These are phyloP conservation scores for Subacronicta megacephala DNA, from an alignment of 2,888 invertebrate species.

Conservation along the genomic window DNA sequence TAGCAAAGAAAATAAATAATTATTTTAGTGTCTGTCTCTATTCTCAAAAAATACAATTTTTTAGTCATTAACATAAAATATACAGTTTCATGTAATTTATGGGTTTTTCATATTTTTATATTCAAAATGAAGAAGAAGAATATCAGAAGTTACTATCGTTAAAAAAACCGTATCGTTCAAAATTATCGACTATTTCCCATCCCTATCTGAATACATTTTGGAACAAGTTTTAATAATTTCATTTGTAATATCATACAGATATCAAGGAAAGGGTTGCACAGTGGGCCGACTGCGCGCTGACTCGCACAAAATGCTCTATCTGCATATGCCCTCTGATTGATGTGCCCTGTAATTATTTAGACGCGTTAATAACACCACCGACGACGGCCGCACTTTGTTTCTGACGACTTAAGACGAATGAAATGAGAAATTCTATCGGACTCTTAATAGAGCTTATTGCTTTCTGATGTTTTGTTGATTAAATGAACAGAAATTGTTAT, in stretches of 20 bases:
- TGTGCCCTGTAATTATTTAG: constrained; percentile 90
- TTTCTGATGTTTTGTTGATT: constrained; percentile 88
- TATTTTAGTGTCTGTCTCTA: too few relatives aligned
- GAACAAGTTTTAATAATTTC: constrained; percentile 79
- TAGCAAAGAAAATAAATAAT: too few relatives aligned
- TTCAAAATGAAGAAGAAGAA: too few relatives aligned
- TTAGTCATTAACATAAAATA: too few relatives aligned
- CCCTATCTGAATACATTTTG: constrained; percentile 66
- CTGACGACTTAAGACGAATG: constrained; percentile 89
- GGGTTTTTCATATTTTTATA: too few relatives aligned
- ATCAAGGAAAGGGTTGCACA: constrained; percentile 88
- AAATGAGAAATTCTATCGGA: constrained; percentile 88
- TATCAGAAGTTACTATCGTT: not conserved
- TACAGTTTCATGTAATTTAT: too few relatives aligned
- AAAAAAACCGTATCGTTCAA: not conserved
- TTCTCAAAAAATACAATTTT: too few relatives aligned
- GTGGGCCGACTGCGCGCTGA: constrained; percentile 84
- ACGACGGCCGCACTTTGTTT: constrained; percentile 87
- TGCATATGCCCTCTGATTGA: constrained; percentile 89
- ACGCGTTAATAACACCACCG: constrained; percentile 89
- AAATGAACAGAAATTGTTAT: constrained; percentile 80
- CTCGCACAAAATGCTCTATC: constrained; percentile 88
- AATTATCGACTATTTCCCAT: constrained; percentile 60
- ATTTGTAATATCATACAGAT: constrained; percentile 86
- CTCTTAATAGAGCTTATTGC: constrained; percentile 85